Evolutionary conservation across 2,113 vertebrate species (phyloP), one percentile per base, ranked within the genome.

Genomic region (Polyodon spathula): DNA sequence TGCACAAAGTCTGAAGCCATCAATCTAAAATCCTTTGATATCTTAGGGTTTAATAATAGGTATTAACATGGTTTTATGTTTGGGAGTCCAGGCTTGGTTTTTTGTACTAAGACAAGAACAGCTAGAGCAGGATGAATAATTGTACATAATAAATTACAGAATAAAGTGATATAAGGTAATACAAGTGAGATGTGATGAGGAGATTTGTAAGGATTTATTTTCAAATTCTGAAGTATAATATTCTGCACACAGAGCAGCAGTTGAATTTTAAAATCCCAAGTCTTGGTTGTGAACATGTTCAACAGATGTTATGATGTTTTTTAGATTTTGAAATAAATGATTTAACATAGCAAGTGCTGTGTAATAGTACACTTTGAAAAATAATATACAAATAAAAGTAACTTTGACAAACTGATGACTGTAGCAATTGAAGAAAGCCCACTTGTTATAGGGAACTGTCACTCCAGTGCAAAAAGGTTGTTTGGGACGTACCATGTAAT

Each of bases 91-190:
- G 53, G 9, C 6, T 8, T 54, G 10, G n/a, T n/a, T n/a, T n/a
- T 37, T 54, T 27, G 3, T 11, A 11, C 11, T 54, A 12, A 54
- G 37, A 27, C 53, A 54, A 27, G n/a, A 54, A 54, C n/a, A n/a
- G n/a, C n/a, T 7, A 27, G 12, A 27, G 53, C 53, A 10, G 53
- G 7, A 17, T 54, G 37, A 54, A 5, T 71, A 46, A n/a, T n/a
- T n/a, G n/a, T n/a, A n/a, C 72, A 62, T 40, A 64, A 14, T 55
- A 66, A 42, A 52, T 70, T 52, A 54, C 63, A 58, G 17, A 68
- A 58, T 65, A 15, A 10, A 41, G 38, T 62, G 2, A 68, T 62
- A 55, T 71, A 50, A 62, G 63, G 40, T 40, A 63, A 2, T 68
- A 71, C 10, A 17, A 54, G 53, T 37, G 37, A 54, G 53, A 16